phyloP scores from a whole-genome alignment of 2,797 vertebrate genomes.

The Mus spretus region DNA sequence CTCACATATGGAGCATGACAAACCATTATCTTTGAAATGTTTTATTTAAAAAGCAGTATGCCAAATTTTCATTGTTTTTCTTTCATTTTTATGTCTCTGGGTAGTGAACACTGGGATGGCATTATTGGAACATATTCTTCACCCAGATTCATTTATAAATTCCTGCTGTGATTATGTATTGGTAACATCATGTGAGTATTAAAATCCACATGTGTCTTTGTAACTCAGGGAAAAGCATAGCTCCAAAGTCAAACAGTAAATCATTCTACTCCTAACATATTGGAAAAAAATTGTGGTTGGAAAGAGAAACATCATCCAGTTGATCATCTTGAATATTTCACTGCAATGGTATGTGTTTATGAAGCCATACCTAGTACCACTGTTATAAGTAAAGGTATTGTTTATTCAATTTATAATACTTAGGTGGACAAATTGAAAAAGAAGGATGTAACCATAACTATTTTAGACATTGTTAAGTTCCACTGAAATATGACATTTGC shows the following conservation, averaged over 20 bases:
- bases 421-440: background rate
- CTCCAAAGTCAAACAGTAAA: background rate
- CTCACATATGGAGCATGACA: background rate
- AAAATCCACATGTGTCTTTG: background rate
- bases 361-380: background rate
- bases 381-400: background rate
- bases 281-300: background rate
- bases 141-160: background rate
- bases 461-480: background rate
- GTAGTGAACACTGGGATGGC: background rate
- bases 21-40: background rate
- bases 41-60: background rate
- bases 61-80: background rate
- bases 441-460: background rate
- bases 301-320: background rate
- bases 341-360: background rate
- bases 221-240: background rate
- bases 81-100: background rate
- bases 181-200: background rate
- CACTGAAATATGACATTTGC: background rate
- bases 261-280: background rate
- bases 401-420: background rate
- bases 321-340: background rate
- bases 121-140: background rate
- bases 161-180: background rate